phyloP scores from a whole-genome alignment of 2,113 vertebrate genomes.

The Pantherophis guttatus region DNA sequence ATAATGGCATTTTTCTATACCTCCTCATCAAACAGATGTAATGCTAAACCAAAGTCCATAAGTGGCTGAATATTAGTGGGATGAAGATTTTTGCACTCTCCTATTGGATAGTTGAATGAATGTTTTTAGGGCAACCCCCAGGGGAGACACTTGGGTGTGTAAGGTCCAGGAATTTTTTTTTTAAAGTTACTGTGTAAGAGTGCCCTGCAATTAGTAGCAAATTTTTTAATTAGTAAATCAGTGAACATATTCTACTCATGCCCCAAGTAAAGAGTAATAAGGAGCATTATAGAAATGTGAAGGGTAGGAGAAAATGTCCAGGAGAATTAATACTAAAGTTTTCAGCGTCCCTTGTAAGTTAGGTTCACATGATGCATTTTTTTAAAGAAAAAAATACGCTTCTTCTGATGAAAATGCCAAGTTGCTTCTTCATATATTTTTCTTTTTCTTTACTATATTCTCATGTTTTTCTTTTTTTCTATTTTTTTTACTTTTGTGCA shows the following conservation, averaged over 20 bases:
- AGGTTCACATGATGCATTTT: neutral
- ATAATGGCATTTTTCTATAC: conserved; percentile 54
- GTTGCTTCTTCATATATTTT: neutral
- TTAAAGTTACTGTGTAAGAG: neutral
- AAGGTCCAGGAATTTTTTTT: neutral
- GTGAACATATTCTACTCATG: neutral
- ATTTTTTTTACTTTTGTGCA: neutral
- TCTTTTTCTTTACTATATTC: neutral
- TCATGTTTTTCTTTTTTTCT: neutral
- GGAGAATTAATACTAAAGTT: conserved; percentile 39
- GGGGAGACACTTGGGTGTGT: neutral
- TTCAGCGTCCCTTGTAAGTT: neutral
- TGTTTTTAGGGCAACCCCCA: neutral
- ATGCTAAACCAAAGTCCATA: neutral
- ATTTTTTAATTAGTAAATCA: neutral
- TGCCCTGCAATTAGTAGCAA: neutral
- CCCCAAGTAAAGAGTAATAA: neutral
- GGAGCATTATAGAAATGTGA: neutral
- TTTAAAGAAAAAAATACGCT: neutral
- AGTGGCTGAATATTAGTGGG: neutral
- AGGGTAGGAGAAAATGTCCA: neutral
- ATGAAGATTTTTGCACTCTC: neutral
- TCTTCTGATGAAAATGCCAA: neutral
- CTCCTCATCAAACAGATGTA: neutral
- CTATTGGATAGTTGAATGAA: neutral